Evolutionary conservation across 1,140 invertebrate species (phyloP).

Genomic region (Papilio glaucus): DNA sequence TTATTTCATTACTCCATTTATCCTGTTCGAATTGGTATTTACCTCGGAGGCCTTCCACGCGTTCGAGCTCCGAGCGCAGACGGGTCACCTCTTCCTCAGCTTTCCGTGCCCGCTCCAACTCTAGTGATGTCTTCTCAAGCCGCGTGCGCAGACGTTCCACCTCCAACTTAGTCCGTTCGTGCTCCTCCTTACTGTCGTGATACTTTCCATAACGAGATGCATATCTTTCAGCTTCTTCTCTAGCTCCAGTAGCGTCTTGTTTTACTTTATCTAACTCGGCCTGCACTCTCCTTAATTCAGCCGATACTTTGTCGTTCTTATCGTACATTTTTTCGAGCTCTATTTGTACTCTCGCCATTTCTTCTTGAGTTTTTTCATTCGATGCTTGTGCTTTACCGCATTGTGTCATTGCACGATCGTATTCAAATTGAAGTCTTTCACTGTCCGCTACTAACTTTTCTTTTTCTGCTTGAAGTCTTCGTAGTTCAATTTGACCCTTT

Average conservation of each 20-base stretch:
- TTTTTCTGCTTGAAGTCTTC: constrained; percentile 91
- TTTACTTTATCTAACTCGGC: constrained; percentile 89
- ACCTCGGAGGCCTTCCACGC: constrained; percentile 89
- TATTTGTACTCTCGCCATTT: constrained; percentile 92
- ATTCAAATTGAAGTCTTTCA: constrained; percentile 93
- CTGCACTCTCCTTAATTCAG: constrained; percentile 92
- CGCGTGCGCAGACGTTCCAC: constrained; percentile 92
- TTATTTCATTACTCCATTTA: constrained; percentile 86
- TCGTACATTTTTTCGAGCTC: constrained; percentile 96
- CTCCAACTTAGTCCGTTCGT: constrained; percentile 91
- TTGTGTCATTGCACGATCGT: constrained; percentile 92
- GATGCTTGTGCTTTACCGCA: constrained; percentile 91
- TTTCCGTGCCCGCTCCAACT: constrained; percentile 89
- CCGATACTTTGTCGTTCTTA: constrained; percentile 92
- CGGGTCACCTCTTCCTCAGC: constrained; percentile 87
- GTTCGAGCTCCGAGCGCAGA: constrained; percentile 88
- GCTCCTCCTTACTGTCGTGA: constrained; percentile 91
- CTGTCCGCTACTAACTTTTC: constrained; percentile 93
- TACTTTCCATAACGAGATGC: constrained; percentile 90
- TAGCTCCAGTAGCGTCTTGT: constrained; percentile 87
- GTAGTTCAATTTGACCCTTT: constrained; percentile 92
- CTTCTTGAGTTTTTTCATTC: constrained; percentile 95
- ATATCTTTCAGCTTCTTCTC: constrained; percentile 89
- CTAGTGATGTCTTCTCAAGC: constrained; percentile 91
- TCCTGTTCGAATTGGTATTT: constrained; percentile 95